Conservation (phyloP, 2,888 invertebrate species). For the Dinocampus coccinellae region DNA sequence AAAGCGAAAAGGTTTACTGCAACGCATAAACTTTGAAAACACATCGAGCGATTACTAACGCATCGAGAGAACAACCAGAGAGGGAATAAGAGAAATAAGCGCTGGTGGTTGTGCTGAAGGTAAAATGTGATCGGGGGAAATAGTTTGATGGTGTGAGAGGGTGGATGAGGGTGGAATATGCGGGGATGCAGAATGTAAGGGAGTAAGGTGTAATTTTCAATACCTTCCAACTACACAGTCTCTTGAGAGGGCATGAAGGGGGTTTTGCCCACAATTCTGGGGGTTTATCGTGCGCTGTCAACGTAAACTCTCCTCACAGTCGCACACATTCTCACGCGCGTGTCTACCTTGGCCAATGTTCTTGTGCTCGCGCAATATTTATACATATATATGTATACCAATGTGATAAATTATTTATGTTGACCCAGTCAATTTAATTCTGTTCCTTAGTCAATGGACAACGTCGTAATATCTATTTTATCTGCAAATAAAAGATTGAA, state of each 20-base stretch:
- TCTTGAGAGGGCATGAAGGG: conserved; percentile 53
- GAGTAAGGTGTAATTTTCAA: conserved; percentile 69
- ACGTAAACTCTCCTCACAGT: conserved; percentile 67
- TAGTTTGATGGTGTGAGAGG: conserved; percentile 6
- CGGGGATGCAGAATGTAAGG: conserved; percentile 40
- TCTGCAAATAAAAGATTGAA: neutral
- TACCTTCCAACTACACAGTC: conserved; percentile 55
- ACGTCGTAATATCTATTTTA: too few species aligned
- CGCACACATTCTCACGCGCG: conserved; percentile 36
- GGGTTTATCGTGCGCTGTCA: conserved; percentile 67
- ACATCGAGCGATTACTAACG: conserved; percentile 50
- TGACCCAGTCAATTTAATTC: too few species aligned
- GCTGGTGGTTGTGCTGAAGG: neutral
- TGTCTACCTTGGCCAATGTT: too few species aligned
- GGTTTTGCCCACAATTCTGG: conserved; percentile 63
- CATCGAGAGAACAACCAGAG: conserved; percentile 44
- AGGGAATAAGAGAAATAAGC: conserved; percentile 2
- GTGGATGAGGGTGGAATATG: conserved; percentile 1
- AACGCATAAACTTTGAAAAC: neutral
- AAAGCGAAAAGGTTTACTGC: neutral
- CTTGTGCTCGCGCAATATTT: too few species aligned
- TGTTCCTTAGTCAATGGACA: too few species aligned
- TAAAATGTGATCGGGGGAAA: conserved; percentile 9
- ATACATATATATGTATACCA: too few species aligned
- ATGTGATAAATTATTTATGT: too few species aligned